A percentile compares a stretch with the other conserved stretches of the same genome.
Evolutionary conservation across 1,140 invertebrate species (phyloP).

Genomic region (Cepaea nemoralis): DNA sequence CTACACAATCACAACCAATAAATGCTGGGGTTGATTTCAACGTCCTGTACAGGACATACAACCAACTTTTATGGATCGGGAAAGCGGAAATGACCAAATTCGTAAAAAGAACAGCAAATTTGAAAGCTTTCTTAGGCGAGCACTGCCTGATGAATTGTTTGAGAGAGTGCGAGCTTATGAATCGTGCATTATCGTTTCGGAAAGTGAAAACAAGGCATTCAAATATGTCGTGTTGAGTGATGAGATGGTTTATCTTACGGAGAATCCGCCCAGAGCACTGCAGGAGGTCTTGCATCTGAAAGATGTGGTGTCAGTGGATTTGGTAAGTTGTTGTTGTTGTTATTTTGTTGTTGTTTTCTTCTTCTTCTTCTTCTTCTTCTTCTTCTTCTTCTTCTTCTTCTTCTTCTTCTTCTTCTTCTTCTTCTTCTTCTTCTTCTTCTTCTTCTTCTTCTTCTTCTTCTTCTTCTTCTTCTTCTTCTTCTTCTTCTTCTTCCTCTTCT

Average conservation of each 20-base stretch:
- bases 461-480: too few relatives aligned
- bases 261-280: slow-evolving; percentile 68
- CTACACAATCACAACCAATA: too few relatives aligned
- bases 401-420: too few relatives aligned
- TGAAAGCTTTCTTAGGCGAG: slow-evolving; percentile 67
- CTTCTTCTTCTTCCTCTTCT: too few relatives aligned
- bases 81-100: slow-evolving; percentile 40
- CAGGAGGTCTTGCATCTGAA: slow-evolving; percentile 61
- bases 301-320: slow-evolving; percentile 67
- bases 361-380: too few relatives aligned
- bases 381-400: too few relatives aligned
- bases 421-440: too few relatives aligned
- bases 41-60: too few relatives aligned
- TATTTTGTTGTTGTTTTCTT: too few relatives aligned
- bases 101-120: slow-evolving; percentile 67
- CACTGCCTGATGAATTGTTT: slow-evolving; percentile 63
- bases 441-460: too few relatives aligned
- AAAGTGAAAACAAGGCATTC: slow-evolving; percentile 68
- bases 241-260: slow-evolving; percentile 69
- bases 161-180: slow-evolving; percentile 71
- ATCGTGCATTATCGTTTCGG: slow-evolving; percentile 69
- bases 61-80: slow-evolving; percentile 48
- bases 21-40: too few relatives aligned
- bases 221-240: slow-evolving; percentile 68
- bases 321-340: slow-evolving; percentile 56